phyloP scores from a whole-genome alignment of 1,140 invertebrate species.

The Artemia franciscana region DNA sequence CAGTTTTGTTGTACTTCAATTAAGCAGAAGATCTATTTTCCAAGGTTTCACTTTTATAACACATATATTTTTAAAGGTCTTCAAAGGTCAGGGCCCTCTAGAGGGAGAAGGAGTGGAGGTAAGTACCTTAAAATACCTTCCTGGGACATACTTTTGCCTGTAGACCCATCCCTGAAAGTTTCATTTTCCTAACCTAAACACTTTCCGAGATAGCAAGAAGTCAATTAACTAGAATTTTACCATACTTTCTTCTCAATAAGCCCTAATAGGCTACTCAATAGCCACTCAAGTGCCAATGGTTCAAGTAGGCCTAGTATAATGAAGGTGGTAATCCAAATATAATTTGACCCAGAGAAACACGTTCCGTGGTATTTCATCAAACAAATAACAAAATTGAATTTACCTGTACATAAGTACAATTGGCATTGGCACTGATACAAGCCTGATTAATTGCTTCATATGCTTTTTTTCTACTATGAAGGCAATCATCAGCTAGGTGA shows the following conservation, averaged over 20 bases:
- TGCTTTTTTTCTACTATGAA: conserved; percentile 46
- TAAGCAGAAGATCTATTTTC: too few relatives aligned
- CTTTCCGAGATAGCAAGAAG: too few relatives aligned
- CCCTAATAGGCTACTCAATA: background rate
- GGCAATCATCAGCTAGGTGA: conserved; percentile 32
- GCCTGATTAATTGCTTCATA: conserved; percentile 61
- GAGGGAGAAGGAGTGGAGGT: too few relatives aligned
- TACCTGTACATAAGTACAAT: conserved; percentile 60
- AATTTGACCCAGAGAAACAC: background rate
- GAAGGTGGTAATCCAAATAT: background rate
- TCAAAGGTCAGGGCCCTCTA: too few relatives aligned
- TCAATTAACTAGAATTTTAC: background rate
- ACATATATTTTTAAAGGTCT: too few relatives aligned
- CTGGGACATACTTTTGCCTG: too few relatives aligned
- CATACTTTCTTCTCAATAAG: background rate
- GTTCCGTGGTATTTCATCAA: background rate
- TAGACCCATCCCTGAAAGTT: too few relatives aligned
- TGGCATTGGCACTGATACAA: conserved; percentile 47
- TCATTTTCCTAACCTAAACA: too few relatives aligned
- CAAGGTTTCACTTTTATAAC: too few relatives aligned
- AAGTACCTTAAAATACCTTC: too few relatives aligned
- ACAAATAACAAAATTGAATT: conserved; percentile 4
- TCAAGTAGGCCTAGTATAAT: background rate
- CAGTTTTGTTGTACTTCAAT: too few relatives aligned
- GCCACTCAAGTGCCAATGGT: background rate